These are phyloP conservation scores for Perdita meconis DNA, from an alignment of 2,888 invertebrate genomes.

Conservation along the genomic window DNA sequence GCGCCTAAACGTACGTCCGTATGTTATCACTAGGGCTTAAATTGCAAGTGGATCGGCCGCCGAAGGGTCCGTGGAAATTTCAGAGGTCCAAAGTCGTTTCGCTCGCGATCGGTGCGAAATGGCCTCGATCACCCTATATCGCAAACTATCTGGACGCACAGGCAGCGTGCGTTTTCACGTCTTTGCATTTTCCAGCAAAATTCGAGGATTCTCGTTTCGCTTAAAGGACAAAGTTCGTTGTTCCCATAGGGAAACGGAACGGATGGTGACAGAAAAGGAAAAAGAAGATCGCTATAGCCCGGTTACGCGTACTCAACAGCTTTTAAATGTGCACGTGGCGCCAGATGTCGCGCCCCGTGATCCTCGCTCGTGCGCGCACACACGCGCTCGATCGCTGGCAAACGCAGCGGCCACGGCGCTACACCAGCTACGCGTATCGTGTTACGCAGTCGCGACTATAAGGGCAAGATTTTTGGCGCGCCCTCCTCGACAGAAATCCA, in stretches of 20 bases:
- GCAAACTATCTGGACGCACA: too few relatives aligned
- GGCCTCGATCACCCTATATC: too few relatives aligned
- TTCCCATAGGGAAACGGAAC: too few relatives aligned
- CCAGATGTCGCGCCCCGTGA: conserved; percentile 78
- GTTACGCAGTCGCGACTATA: conserved; percentile 34
- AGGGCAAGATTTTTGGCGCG: conserved; percentile 10
- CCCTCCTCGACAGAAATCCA: background rate
- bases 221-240: background rate
- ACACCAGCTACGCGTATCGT: conserved; percentile 15
- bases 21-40: too few relatives aligned
- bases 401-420: conserved; percentile 2
- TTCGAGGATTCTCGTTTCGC: background rate
- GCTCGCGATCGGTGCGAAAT: background rate
- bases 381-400: background rate
- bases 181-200: conserved; percentile 5
- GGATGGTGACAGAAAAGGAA: too few relatives aligned
- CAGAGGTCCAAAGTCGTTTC: too few relatives aligned
- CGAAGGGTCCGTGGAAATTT: too few relatives aligned
- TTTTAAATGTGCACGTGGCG: conserved; percentile 69
- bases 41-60: too few relatives aligned
- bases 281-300: background rate
- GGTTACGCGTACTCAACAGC: conserved; percentile 7
- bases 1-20: too few relatives aligned
- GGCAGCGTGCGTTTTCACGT: too few relatives aligned
- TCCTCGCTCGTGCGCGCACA: conserved; percentile 49